Percentiles rank a stretch among this genome's conserved stretches.
phyloP scores from a whole-genome alignment of 2,113 vertebrate genomes.

The Hipposideros armiger region DNA sequence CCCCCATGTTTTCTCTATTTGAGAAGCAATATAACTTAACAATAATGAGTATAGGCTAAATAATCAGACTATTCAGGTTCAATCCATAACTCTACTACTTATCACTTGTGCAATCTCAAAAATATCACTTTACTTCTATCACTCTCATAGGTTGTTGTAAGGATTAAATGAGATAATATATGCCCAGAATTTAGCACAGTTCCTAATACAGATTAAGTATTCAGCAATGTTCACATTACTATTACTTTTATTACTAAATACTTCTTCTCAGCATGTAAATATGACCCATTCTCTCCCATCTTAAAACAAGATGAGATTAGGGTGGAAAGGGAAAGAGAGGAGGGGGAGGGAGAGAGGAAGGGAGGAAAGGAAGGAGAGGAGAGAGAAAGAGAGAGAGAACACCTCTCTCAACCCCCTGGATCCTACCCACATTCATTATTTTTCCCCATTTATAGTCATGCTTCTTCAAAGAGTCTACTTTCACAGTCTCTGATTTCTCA shows the following conservation, averaged over 20 bases:
- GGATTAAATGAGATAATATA: not conserved
- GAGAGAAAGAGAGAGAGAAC: not conserved
- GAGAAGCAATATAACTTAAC: not conserved
- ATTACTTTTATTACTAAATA: not conserved
- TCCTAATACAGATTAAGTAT: not conserved
- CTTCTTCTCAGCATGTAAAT: not conserved
- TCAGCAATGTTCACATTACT: not conserved
- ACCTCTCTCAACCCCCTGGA: not conserved
- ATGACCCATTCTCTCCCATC: not conserved
- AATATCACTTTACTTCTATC: not conserved
- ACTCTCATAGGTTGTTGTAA: not conserved
- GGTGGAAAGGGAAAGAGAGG: not conserved
- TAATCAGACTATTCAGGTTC: not conserved
- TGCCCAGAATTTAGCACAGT: not conserved
- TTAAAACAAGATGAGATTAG: not conserved
- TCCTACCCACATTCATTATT: not conserved
- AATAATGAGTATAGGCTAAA: not conserved
- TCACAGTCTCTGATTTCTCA: not conserved
- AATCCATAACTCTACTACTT: not conserved
- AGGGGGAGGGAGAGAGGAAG: too few species aligned
- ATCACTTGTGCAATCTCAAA: not conserved
- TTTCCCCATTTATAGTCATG: not conserved
- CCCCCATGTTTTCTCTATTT: not conserved
- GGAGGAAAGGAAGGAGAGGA: too few species aligned
- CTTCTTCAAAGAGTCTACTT: not conserved